Evolutionary conservation across 2,888 invertebrate species (phyloP), one percentile per base, ranked within the genome.

Genomic region (Tupiocoris notatus): DNA sequence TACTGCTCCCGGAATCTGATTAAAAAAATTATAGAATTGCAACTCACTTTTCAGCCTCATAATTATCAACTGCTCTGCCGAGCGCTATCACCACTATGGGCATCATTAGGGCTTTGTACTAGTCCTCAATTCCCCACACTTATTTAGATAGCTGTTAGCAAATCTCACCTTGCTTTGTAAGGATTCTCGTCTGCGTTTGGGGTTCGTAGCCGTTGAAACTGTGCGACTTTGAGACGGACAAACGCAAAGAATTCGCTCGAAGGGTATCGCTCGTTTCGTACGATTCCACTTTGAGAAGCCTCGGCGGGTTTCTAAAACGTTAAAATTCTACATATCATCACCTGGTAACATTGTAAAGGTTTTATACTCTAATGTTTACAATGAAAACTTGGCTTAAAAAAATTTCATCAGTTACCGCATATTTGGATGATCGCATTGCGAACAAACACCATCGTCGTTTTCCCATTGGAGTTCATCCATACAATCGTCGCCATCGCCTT

Each of bases 131-230:
- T n/a, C n/a, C n/a, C n/a, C n/a, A n/a, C n/a, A n/a, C n/a, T n/a
- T n/a, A n/a, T n/a, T n/a, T n/a, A n/a, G n/a, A n/a, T n/a, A n/a
- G n/a, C n/a, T n/a, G n/a, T n/a, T n/a, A 59, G 7, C 9, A 59
- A 59, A n/a, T 79, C 80, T 78, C 80, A 91, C 92, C 92, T 87
- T 94, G 93, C 82, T 93, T 91, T 78, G 92, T 91, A 68, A 93
- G 88, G 76, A 92, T 86, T 18, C 91, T 84, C 25, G 88, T 9
- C 39, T 70, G 78, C 17, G 25, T 56, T 64, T 64, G 78, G 16
- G 66, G 78, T 61, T 89, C 90, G 83, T 93, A 93, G 1, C 93
- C 95, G 12, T 93, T 94, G 82, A 95, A 96, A 84, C 94, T 95
- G 85, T 93, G 94, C 68, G 94, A 93, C 84, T 93, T 93, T 64